Base-by-base conservation (phyloP, 2,113 vertebrate species). In the Antigone vipio region DNA sequence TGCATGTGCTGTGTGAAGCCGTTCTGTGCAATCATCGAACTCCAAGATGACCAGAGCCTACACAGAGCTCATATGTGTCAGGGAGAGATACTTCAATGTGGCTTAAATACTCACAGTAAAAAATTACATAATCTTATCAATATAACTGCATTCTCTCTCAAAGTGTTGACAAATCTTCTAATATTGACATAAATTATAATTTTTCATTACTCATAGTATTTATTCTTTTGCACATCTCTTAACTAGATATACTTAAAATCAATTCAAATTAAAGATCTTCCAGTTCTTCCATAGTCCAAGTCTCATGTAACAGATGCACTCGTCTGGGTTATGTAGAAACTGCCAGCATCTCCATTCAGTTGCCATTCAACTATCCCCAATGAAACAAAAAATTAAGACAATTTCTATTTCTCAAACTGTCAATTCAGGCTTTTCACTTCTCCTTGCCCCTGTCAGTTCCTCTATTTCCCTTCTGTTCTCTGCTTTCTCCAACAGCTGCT, bases 31-130 rank as follows among this genome's bases (percentile, higher is more conserved):
- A 80, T 3, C 20, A 20, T 18, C 0, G 0, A 73, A 55, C 85
- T 75, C 69, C 58, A 75, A 38, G 29, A 42, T 6, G 17, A 59
- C 29, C 44, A 78, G 45, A 80, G 42, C 6, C 17, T 23, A 56
- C 42, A 34, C 4, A 59, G 29, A n/a, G n/a, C 32, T 47, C 30
- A 16, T 1, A 32, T 0, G 0, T 6, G 5, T 44, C 38, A 84
- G 8, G 9, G 11, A 56, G 12, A 4, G n/a, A 63, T 12, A 38
- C 9, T 26, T 32, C 16, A 2, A 27, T 0, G 7, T 27, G 22
- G 23, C 19, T 59, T 72, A 62, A 69, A 56, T 12, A 68, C 6
- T 34, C 45, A 32, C 5, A 29, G 13, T 21, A 32, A 83, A 47
- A 38, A 63, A 21, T 4, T 19, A 50, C 17, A 12, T 23, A 17